phyloP scores from a whole-genome alignment of 1,140 invertebrate genomes.

The Drosophila mayri region DNA sequence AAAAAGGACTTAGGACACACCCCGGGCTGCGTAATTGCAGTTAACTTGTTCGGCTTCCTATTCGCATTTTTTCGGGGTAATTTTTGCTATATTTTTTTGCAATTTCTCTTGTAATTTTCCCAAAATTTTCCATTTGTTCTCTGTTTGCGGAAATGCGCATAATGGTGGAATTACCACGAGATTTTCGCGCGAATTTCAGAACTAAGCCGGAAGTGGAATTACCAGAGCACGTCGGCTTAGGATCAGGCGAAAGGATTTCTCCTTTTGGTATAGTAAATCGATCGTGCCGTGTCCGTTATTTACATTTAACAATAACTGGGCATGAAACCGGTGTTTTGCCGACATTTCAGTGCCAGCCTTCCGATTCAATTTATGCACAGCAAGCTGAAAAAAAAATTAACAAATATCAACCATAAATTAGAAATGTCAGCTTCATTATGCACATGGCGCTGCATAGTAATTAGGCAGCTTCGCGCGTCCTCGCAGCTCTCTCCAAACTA shows the following conservation, averaged over 20 bases:
- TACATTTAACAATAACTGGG: slow-evolving; percentile 70
- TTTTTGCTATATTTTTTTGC: slow-evolving; percentile 37
- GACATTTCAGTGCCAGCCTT: slow-evolving; percentile 73
- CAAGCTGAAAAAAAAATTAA: slow-evolving; percentile 42
- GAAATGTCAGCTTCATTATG: slow-evolving; percentile 81
- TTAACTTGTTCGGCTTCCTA: slow-evolving; percentile 57
- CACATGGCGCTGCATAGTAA: slow-evolving; percentile 82
- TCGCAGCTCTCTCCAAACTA: slow-evolving; percentile 35
- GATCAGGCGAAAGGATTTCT: slow-evolving; percentile 32
- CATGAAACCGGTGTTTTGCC: slow-evolving; percentile 79
- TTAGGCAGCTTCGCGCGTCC: slow-evolving; percentile 54
- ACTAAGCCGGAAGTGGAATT: slow-evolving; percentile 71
- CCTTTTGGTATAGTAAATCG: background rate
- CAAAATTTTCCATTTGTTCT: slow-evolving; percentile 30
- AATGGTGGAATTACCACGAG: slow-evolving; percentile 52
- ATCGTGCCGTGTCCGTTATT: slow-evolving; percentile 47
- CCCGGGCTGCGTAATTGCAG: slow-evolving; percentile 64
- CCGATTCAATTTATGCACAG: slow-evolving; percentile 61
- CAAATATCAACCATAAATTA: slow-evolving; percentile 81
- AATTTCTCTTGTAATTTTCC: slow-evolving; percentile 46
- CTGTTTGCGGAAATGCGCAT: slow-evolving; percentile 25
- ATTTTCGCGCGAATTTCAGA: slow-evolving; percentile 63
- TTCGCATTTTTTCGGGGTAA: slow-evolving; percentile 58
- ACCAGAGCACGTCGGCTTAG: slow-evolving; percentile 45
- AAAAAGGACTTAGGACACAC: slow-evolving; percentile 71